Percentiles rank a stretch among this genome's conserved stretches.
Conservation (phyloP, 2,797 vertebrate genomes). For the Gymnoscopelus braueri region DNA sequence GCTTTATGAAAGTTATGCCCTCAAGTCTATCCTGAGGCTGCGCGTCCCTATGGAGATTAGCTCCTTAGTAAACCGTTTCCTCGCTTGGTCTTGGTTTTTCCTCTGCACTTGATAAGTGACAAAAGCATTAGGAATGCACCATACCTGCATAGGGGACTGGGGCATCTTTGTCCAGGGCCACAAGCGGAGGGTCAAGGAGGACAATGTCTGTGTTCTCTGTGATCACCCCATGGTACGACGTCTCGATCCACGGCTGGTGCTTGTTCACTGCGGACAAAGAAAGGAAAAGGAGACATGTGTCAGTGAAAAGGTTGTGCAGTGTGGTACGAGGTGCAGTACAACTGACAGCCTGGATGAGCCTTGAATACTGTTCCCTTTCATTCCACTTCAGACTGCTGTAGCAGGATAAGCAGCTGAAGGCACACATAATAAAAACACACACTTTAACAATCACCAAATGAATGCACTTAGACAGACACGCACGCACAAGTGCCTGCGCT, state of each 20-base stretch:
- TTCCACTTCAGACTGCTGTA: neutral
- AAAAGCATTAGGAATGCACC: constrained; percentile 18
- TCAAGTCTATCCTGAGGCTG: too few species aligned
- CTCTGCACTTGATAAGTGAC: constrained; percentile 2
- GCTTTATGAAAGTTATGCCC: constrained; percentile 18
- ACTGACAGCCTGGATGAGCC: neutral
- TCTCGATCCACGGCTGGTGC: constrained; percentile 99
- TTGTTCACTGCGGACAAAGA: constrained; percentile 89
- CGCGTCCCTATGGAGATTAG: neutral
- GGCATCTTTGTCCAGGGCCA: constrained; percentile 96
- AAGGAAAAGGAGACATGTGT: constrained; percentile 2
- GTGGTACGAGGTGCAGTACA: neutral
- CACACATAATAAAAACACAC: neutral
- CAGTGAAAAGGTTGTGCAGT: neutral
- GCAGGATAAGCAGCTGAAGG: neutral
- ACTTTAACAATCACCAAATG: neutral
- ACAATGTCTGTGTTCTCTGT: constrained; percentile 95
- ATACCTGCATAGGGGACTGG: constrained; percentile 95
- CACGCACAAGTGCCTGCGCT: too few species aligned
- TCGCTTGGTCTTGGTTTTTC: neutral
- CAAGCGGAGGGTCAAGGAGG: constrained; percentile 93
- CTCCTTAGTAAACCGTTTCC: neutral
- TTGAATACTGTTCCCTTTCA: constrained; percentile 4
- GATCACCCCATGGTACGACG: constrained; percentile 94
- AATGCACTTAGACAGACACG: too few species aligned